Conservation (phyloP, 1,140 invertebrate genomes). For the Brachionus rotundiformis region DNA sequence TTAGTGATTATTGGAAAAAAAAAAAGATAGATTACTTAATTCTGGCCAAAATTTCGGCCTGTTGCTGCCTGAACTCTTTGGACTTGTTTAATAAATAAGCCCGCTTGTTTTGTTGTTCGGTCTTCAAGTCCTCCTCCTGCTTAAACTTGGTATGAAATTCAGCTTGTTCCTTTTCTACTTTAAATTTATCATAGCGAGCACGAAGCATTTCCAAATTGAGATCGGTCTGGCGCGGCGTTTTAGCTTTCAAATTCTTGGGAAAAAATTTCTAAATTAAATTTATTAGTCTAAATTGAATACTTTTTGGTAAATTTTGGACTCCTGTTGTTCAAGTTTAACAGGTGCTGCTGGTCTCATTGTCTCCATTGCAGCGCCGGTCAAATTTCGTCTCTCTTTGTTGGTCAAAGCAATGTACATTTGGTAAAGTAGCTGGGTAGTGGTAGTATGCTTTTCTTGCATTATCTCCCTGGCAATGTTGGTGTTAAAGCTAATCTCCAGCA, state of each 20-base stretch:
- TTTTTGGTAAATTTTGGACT: constrained; percentile 62
- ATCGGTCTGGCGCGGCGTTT: constrained; percentile 62
- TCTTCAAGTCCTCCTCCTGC: constrained; percentile 58
- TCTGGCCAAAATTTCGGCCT: constrained; percentile 63
- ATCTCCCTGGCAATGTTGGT: constrained; percentile 62
- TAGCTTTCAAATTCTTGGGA: constrained; percentile 60
- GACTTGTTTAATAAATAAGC: constrained; percentile 57
- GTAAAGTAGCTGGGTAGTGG: constrained; percentile 62
- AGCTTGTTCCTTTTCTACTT: constrained; percentile 60
- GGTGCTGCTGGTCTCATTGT: constrained; percentile 62
- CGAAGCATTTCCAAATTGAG: constrained; percentile 60
- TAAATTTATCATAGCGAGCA: constrained; percentile 60
- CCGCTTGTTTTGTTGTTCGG: constrained; percentile 58
- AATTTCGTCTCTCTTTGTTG: constrained; percentile 62
- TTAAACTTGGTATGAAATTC: constrained; percentile 61
- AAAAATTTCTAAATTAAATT: constrained; percentile 14
- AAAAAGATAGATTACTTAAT: constrained; percentile 63
- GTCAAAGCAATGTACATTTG: constrained; percentile 64
- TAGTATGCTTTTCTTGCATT: constrained; percentile 63
- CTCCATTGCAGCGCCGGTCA: constrained; percentile 65
- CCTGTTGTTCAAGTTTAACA: constrained; percentile 61
- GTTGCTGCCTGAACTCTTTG: constrained; percentile 57
- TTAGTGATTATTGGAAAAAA: background rate
- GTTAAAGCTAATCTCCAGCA: constrained; percentile 63
- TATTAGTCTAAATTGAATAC: constrained; percentile 53